Evolutionary conservation across 37 sponge, comb jelly and placozoan species (phyloP).

Genomic region (Halichondria panicea): DNA sequence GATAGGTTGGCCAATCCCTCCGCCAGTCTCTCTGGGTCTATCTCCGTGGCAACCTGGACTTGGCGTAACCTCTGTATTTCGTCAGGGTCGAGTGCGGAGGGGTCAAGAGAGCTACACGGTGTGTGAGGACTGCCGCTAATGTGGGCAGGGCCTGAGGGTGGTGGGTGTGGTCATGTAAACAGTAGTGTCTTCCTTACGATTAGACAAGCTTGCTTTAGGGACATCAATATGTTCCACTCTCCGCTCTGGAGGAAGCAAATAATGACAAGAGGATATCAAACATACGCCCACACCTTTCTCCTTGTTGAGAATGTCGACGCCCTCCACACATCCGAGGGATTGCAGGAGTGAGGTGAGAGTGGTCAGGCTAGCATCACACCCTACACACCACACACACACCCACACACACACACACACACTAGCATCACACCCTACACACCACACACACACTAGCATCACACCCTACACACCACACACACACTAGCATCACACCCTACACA

Average conservation of each 20-base stretch:
- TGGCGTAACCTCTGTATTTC: neutral
- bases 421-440: too few relatives aligned
- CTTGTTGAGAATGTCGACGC: conserved; percentile 26
- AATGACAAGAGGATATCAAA: neutral
- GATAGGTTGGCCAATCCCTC: too few relatives aligned
- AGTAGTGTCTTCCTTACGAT: too few relatives aligned
- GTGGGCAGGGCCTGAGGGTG: neutral
- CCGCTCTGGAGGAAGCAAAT: neutral
- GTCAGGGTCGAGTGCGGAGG: neutral
- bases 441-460: too few relatives aligned
- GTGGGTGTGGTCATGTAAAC: too few relatives aligned
- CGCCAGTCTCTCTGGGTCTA: neutral
- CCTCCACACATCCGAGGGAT: conserved; percentile 38
- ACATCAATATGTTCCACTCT: neutral
- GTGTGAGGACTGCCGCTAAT: neutral
- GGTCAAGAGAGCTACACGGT: conserved; percentile 2
- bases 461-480: too few relatives aligned
- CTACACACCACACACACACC: too few relatives aligned
- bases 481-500: too few relatives aligned
- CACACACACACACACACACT: too few relatives aligned
- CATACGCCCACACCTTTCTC: conserved; percentile 35
- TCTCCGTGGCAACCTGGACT: neutral
- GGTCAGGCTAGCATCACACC: conserved; percentile 37
- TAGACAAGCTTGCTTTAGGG: too few relatives aligned
- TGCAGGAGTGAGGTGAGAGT: conserved; percentile 35